Conservation (phyloP, 2,113 vertebrate species). For the Dipodomys stephensi region DNA sequence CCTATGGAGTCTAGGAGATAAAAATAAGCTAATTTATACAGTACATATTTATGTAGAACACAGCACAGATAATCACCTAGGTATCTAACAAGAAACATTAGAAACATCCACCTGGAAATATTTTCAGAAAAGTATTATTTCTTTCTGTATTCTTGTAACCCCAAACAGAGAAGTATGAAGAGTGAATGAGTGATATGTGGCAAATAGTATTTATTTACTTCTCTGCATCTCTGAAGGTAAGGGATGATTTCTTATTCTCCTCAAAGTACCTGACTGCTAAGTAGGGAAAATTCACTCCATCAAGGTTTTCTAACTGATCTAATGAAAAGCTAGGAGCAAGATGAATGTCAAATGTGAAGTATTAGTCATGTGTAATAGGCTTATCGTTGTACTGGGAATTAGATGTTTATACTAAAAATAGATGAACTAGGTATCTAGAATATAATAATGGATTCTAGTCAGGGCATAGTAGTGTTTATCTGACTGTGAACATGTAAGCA, state of each 20-base stretch:
- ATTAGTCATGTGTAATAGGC: constrained; percentile 63
- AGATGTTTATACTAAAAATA: constrained; percentile 57
- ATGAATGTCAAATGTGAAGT: constrained; percentile 57
- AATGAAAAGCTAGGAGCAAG: constrained; percentile 64
- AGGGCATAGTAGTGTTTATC: constrained; percentile 25
- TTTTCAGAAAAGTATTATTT: background rate
- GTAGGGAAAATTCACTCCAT: constrained; percentile 38
- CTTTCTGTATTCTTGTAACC: background rate
- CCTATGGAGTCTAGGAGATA: background rate
- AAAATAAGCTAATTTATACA: background rate
- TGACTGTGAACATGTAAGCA: constrained; percentile 50
- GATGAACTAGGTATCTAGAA: constrained; percentile 42
- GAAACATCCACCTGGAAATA: background rate
- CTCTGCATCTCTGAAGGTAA: background rate
- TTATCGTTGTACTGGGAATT: constrained; percentile 68
- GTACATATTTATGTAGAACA: background rate
- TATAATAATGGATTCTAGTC: constrained; percentile 28
- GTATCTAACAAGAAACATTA: too few relatives aligned
- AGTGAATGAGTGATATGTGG: background rate
- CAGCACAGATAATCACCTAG: background rate
- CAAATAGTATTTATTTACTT: background rate
- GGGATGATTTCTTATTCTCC: background rate
- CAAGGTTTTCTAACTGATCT: constrained; percentile 55
- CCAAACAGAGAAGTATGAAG: background rate
- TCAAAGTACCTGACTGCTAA: constrained; percentile 23